These are phyloP conservation scores for Chelonoidis abingdonii DNA, from an alignment of 2,113 vertebrate species.

Conservation along the genomic window DNA sequence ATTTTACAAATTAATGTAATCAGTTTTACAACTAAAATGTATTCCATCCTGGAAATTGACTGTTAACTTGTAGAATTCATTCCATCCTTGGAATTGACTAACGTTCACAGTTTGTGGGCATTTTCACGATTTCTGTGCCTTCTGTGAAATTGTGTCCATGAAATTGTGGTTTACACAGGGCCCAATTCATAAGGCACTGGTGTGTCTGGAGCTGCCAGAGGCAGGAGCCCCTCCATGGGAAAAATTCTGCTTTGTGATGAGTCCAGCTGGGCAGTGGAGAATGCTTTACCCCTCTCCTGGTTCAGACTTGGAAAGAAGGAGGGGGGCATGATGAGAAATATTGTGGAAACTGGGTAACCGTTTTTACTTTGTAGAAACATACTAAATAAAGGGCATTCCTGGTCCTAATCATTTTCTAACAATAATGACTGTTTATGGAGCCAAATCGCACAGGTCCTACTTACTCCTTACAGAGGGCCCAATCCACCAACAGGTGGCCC, in stretches of 20 bases:
- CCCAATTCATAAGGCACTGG: rapidly evolving
- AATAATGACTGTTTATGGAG: background rate
- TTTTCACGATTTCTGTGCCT: background rate
- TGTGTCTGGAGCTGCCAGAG: background rate
- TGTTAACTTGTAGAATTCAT: background rate
- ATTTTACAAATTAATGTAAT: background rate
- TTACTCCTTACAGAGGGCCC: background rate
- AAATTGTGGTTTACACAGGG: background rate
- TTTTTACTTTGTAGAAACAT: background rate
- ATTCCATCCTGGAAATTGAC: background rate
- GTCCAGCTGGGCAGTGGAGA: background rate
- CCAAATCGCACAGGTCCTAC: background rate
- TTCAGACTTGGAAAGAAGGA: background rate
- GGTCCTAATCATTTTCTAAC: background rate
- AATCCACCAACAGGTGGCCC: background rate
- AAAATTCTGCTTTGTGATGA: background rate
- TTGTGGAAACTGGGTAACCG: rapidly evolving
- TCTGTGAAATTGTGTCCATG: background rate
- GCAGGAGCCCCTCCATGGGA: background rate
- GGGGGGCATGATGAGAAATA: background rate
- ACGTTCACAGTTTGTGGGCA: background rate
- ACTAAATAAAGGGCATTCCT: background rate
- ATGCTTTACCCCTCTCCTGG: background rate
- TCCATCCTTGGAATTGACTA: background rate
- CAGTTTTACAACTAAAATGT: background rate